Base-by-base conservation (phyloP, 1,140 invertebrate genomes). In the Drosophila willistoni region DNA sequence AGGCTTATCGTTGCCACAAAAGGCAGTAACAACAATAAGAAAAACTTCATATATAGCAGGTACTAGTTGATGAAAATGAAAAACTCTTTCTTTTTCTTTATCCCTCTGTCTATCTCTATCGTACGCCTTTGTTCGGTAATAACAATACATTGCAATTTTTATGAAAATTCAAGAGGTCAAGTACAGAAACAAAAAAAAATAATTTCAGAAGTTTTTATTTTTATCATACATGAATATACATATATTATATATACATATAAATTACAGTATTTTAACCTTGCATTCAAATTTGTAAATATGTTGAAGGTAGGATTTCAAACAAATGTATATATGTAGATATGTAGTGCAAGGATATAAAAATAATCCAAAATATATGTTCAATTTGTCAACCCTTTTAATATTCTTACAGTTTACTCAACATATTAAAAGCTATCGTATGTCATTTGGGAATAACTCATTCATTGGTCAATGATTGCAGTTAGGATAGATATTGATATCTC, bases 61-160 rank as follows among this genome's bases (percentile, higher is more conserved):
- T 74, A 56, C 54, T 66, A 47, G 73, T 67, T 33, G 71, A 55
- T 79, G 71, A 75, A 66, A 77, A 77, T 63, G 59, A 51, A 64
- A 81, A 64, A 69, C 14, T 47, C 44, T 17, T 47, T 47, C 44
- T 47, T 17, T 39, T 39, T n/a, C 12, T 13, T 12, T 39, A 39
- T 39, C 36, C 12, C 36, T 39, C 10, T 39, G 0, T 39, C 36
- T 69, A 39, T 60, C 54, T 22, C 55, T 68, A 1, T 39, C 12
- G 3, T 4, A 13, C 36, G 12, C 59, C 66, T 66, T 57, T 69
- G 56, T 51, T 75, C 74, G 56, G 64, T 71, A 76, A 70, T 73
- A 54, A 67, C 84, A 80, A 84, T 89, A 63, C 77, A 80, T 87
- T 87, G 75, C 77, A 89, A 89, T 87, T 51, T 87, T 87, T 89